Evolutionary conservation across 1,140 invertebrate species (phyloP).

Genomic region (Episyrphus balteatus): DNA sequence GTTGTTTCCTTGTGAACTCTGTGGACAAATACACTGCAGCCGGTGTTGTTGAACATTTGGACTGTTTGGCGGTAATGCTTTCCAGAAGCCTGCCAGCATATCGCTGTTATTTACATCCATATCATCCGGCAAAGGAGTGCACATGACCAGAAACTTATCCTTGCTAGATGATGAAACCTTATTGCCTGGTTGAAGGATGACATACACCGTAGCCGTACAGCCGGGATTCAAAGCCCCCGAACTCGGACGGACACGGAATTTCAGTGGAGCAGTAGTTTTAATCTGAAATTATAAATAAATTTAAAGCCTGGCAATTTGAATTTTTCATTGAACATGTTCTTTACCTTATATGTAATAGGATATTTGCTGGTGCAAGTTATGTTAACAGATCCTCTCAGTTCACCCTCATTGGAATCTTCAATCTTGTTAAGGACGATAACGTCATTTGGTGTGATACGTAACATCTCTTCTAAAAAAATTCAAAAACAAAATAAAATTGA

Average conservation of each 20-base stretch:
- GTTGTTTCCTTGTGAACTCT: background rate
- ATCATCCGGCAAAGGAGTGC: background rate
- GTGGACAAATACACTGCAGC: background rate
- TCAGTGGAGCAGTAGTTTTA: conserved; percentile 50
- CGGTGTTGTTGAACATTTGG: conserved; percentile 2
- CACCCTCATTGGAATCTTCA: too few relatives aligned
- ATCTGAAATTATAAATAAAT: background rate
- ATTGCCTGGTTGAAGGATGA: background rate
- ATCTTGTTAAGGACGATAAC: too few relatives aligned
- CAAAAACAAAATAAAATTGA: too few relatives aligned
- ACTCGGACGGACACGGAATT: conserved; percentile 76
- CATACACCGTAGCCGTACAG: background rate
- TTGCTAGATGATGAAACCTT: background rate
- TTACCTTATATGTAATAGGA: too few relatives aligned
- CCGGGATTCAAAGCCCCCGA: conserved; percentile 56
- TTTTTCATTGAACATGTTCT: too few relatives aligned
- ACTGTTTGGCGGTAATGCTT: background rate
- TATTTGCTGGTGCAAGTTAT: too few relatives aligned
- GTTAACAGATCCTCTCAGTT: too few relatives aligned
- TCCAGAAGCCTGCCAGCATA: conserved; percentile 1
- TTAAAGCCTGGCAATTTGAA: too few relatives aligned
- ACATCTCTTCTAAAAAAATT: too few relatives aligned
- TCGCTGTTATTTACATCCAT: background rate
- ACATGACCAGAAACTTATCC: conserved; percentile 6
- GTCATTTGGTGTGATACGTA: too few relatives aligned